Evolutionary conservation across 2,888 invertebrate species (phyloP).

Genomic region (Brachypalpus laphriformis): DNA sequence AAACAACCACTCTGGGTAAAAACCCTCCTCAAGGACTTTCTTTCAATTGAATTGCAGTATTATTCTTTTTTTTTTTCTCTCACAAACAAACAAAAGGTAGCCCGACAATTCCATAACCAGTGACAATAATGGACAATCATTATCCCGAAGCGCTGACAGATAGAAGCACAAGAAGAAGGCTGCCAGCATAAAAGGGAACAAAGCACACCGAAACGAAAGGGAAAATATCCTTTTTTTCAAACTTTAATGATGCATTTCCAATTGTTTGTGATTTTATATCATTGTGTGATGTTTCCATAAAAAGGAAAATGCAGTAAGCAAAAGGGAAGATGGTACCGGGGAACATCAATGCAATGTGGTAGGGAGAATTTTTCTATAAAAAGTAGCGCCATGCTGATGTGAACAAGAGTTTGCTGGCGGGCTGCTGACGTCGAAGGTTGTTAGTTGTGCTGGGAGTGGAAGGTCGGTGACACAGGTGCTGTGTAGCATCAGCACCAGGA

Average conservation of each 20-base stretch:
- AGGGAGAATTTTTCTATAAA: not conserved
- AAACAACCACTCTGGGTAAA: not conserved
- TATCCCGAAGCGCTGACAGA: conserved; percentile 14
- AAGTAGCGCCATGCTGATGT: not conserved
- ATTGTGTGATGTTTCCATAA: not conserved
- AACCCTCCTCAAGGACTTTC: conserved; percentile 28
- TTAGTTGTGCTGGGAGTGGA: not conserved
- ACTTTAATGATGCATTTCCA: conserved; percentile 52
- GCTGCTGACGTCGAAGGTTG: conserved; percentile 3
- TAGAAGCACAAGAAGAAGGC: not conserved
- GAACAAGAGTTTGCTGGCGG: no score
- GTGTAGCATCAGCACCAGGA: not conserved
- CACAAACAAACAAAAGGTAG: conserved; percentile 9
- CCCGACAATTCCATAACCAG: conserved; percentile 29
- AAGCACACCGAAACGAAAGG: conserved; percentile 1
- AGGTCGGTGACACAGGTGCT: conserved; percentile 36
- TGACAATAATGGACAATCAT: conserved; percentile 42
- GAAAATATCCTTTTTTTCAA: conserved; percentile 10
- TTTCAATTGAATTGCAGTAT: conserved; percentile 5
- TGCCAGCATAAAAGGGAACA: conserved; percentile 9
- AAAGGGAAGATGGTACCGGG: not conserved
- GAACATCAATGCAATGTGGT: not conserved
- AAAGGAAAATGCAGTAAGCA: not conserved
- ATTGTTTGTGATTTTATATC: conserved; percentile 41
- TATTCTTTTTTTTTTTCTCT: not conserved